phyloP scores from a whole-genome alignment of 1,140 invertebrate genomes.

The Carposina sasakii region DNA sequence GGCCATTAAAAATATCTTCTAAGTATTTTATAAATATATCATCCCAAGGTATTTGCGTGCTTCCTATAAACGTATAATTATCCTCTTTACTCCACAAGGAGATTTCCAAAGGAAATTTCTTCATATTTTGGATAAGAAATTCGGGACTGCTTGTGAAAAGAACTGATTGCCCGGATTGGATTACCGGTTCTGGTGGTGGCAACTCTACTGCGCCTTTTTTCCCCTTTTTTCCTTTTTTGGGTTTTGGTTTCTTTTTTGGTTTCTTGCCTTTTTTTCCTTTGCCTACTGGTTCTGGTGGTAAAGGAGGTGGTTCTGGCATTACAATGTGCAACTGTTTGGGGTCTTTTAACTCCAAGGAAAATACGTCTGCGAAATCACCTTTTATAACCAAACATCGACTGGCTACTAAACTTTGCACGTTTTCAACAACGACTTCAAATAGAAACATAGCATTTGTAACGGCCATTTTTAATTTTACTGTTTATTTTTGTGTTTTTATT shows the following conservation, averaged over 20 bases:
- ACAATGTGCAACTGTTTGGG: conserved; percentile 63
- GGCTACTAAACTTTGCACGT: conserved; percentile 47
- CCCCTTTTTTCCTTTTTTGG: conserved; percentile 53
- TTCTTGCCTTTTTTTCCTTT: conserved; percentile 52
- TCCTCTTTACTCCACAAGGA: conserved; percentile 63
- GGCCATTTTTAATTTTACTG: conserved; percentile 44
- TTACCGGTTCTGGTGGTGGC: conserved; percentile 56
- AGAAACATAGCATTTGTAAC: conserved; percentile 53
- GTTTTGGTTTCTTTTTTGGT: conserved; percentile 37
- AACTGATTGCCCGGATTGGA: conserved; percentile 60
- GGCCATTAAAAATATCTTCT: conserved; percentile 39
- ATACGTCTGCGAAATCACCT: conserved; percentile 60
- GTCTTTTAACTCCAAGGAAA: conserved; percentile 62
- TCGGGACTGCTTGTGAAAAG: conserved; percentile 58
- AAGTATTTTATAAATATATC: conserved; percentile 44
- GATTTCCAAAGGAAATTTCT: conserved; percentile 47
- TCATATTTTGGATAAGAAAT: conserved; percentile 55
- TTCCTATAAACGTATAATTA: conserved; percentile 46
- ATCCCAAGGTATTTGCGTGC: conserved; percentile 49
- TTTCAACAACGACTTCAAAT: conserved; percentile 63
- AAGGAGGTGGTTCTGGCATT: conserved; percentile 57
- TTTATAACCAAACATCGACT: conserved; percentile 48
- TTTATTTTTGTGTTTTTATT: conserved; percentile 9
- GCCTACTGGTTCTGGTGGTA: conserved; percentile 55
- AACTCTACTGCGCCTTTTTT: conserved; percentile 28